These are phyloP conservation scores for Triplophysa dalaica DNA, from an alignment of 2,113 vertebrate genomes.

Conservation along the genomic window DNA sequence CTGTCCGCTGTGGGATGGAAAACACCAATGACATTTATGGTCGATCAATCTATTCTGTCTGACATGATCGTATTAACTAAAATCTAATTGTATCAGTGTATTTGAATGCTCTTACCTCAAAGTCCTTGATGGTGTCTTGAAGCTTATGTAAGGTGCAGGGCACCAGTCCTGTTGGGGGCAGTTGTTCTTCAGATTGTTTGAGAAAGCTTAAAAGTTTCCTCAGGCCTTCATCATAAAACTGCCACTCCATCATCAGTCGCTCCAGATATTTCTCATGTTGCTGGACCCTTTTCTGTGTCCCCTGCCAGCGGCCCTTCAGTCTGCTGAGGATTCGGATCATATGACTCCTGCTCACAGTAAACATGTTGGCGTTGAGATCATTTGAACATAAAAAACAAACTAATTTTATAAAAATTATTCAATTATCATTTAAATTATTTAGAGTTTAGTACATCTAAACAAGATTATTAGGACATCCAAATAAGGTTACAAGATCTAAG, in stretches of 20 bases:
- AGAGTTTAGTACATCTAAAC: no score
- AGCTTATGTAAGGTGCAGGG: slow-evolving; percentile 67
- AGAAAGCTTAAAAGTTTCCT: slow-evolving; percentile 73
- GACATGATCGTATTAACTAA: neutral
- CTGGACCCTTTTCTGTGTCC: slow-evolving; percentile 54
- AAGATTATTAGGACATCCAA: no score
- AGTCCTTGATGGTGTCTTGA: slow-evolving; percentile 64
- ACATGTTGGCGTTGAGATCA: neutral
- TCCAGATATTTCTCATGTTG: slow-evolving; percentile 64
- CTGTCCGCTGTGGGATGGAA: slow-evolving; percentile 68
- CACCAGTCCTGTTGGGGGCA: slow-evolving; percentile 70
- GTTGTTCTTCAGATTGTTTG: slow-evolving; percentile 61
- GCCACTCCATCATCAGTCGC: slow-evolving; percentile 72
- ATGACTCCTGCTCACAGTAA: slow-evolving; percentile 70
- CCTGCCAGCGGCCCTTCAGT: slow-evolving; percentile 79
- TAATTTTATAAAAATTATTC: no score
- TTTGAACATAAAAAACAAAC: no score
- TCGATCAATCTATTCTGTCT: neutral
- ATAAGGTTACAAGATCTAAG: no score
- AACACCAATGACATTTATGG: neutral
- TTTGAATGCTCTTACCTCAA: slow-evolving; percentile 74
- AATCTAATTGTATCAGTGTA: neutral
- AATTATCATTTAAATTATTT: no score
- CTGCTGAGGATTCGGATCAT: slow-evolving; percentile 68
- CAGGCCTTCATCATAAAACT: slow-evolving; percentile 65